Evolutionary conservation across 37 sponge, comb jelly and placozoan species (phyloP).

Genomic region (Agelas oroides): DNA sequence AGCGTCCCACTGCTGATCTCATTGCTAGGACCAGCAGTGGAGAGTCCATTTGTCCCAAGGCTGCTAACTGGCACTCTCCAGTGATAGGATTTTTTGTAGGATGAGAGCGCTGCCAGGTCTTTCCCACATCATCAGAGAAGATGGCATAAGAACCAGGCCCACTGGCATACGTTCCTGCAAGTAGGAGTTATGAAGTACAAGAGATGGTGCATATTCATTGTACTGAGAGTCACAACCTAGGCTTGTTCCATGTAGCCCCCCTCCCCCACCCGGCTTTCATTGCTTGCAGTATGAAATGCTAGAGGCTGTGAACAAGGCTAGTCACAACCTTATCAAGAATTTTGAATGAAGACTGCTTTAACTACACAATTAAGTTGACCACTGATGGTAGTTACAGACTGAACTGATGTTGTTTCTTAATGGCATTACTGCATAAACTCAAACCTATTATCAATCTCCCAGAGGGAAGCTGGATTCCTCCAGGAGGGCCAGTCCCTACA

Average conservation of each 20-base stretch:
- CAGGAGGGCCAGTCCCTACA: constrained; percentile 17
- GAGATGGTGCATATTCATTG: too few species aligned
- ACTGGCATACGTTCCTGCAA: constrained; percentile 27
- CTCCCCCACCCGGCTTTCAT: too few species aligned
- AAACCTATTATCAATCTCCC: constrained; percentile 30
- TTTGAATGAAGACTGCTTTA: too few species aligned
- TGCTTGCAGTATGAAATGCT: too few species aligned
- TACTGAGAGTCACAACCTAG: too few species aligned
- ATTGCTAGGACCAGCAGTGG: constrained; percentile 4
- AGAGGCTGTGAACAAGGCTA: too few species aligned
- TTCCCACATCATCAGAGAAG: constrained; percentile 34
- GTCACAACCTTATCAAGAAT: too few species aligned
- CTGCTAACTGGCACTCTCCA: constrained; percentile 28
- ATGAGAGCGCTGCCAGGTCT: constrained; percentile 5
- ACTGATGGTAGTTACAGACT: too few species aligned
- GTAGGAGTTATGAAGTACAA: background rate
- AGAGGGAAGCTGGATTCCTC: constrained; percentile 31
- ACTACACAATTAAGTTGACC: too few species aligned
- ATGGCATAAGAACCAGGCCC: constrained; percentile 23
- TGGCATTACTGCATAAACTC: too few species aligned
- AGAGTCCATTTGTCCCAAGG: background rate
- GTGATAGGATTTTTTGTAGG: background rate
- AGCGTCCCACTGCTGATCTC: background rate
- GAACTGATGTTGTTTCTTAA: too few species aligned
- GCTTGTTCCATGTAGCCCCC: too few species aligned